phyloP scores from a whole-genome alignment of 2,888 invertebrate species.

The Pardosa pseudoannulata region DNA sequence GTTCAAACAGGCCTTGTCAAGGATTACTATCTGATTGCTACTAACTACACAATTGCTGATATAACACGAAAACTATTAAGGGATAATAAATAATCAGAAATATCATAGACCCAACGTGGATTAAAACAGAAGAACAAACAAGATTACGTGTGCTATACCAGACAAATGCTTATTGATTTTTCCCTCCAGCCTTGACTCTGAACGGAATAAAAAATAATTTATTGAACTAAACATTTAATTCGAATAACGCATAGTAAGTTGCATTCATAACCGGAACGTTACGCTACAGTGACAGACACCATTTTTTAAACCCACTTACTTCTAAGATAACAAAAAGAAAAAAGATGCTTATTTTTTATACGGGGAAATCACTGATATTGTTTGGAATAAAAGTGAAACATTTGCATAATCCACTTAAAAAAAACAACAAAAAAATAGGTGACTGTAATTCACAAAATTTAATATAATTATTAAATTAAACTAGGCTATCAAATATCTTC shows the following conservation, averaged over 20 bases:
- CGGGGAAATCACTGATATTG: neutral
- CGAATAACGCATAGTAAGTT: neutral
- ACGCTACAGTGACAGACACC: neutral
- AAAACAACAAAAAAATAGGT: neutral
- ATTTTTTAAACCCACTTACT: neutral
- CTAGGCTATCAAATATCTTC: no score
- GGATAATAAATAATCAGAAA: no score
- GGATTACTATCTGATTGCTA: no score
- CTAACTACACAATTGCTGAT: no score
- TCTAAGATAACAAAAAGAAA: neutral
- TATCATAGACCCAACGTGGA: no score
- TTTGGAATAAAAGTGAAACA: neutral
- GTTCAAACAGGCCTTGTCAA: no score
- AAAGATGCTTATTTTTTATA: neutral
- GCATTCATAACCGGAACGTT: neutral
- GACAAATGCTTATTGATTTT: no score
- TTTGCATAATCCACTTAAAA: neutral
- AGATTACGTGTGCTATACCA: no score
- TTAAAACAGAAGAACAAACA: no score
- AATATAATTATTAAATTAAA: no score
- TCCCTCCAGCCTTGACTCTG: neutral
- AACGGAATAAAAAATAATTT: neutral
- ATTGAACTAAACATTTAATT: neutral
- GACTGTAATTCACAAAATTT: neutral
- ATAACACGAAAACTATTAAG: no score